phyloP scores from a whole-genome alignment of 1,140 invertebrate genomes.

The Colletes latitarsis region DNA sequence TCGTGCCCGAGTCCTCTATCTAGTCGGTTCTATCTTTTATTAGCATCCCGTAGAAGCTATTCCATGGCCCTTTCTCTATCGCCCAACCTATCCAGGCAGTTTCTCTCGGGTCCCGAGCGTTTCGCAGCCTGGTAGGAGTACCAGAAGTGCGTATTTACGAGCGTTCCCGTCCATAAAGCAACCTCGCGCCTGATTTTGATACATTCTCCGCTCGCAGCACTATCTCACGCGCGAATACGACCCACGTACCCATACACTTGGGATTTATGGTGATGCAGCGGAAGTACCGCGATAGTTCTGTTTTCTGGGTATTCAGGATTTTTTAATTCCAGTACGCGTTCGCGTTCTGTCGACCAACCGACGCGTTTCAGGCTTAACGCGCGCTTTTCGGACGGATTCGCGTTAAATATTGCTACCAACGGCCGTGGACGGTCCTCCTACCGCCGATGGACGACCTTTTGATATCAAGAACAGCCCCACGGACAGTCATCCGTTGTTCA shows the following conservation, averaged over 20 bases:
- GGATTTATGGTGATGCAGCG: slow-evolving; percentile 79
- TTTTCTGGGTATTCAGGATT: slow-evolving; percentile 62
- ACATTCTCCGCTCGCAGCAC: slow-evolving; percentile 79
- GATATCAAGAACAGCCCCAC: too few species aligned
- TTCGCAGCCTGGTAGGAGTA: slow-evolving; percentile 73
- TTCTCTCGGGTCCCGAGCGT: slow-evolving; percentile 73
- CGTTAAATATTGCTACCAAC: not conserved
- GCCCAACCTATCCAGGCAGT: slow-evolving; percentile 70
- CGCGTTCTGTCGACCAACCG: not conserved
- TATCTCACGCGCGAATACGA: slow-evolving; percentile 82
- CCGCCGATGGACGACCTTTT: too few species aligned
- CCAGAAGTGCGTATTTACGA: slow-evolving; percentile 82
- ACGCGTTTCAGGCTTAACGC: not conserved
- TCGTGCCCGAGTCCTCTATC: slow-evolving; percentile 68
- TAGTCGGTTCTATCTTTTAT: slow-evolving; percentile 79
- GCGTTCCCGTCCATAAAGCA: slow-evolving; percentile 82
- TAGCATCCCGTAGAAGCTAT: slow-evolving; percentile 78
- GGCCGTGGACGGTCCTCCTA: too few species aligned
- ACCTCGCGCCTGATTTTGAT: slow-evolving; percentile 82
- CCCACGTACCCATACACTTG: slow-evolving; percentile 78
- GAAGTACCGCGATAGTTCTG: slow-evolving; percentile 70
- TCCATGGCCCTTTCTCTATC: slow-evolving; percentile 76
- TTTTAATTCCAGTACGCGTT: slow-evolving; percentile 33
- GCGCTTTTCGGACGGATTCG: not conserved
- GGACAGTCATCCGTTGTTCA: too few species aligned